phyloP scores from a whole-genome alignment of 92 coral and sea anemone genomes.

The Umimayanthus chanpuru region DNA sequence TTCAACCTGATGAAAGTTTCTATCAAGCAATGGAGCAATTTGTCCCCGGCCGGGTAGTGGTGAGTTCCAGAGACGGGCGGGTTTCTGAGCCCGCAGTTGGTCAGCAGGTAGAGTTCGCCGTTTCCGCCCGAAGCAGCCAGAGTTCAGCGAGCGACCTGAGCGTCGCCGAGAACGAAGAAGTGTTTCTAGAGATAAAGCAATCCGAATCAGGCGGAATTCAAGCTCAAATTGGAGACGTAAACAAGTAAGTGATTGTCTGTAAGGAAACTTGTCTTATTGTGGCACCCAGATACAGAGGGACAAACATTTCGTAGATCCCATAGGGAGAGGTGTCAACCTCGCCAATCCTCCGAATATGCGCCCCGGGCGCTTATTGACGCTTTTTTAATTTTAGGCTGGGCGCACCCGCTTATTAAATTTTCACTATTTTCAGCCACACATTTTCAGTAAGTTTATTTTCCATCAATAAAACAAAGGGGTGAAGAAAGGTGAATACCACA shows the following conservation, averaged over 20 bases:
- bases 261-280: background rate
- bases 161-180: conserved; percentile 29
- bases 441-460: no score
- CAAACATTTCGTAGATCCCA: no score
- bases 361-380: no score
- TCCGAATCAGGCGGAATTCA: conserved; percentile 33
- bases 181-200: conserved; percentile 27
- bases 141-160: conserved; percentile 13
- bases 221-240: conserved; percentile 26
- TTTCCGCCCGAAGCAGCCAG: conserved; percentile 13
- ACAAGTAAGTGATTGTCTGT: conserved; percentile 18
- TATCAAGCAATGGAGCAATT: conserved; percentile 40
- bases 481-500: no score
- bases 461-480: no score
- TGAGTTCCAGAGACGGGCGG: conserved; percentile 10
- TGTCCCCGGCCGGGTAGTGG: conserved; percentile 42
- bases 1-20: conserved; percentile 40
- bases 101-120: conserved; percentile 29
- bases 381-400: no score
- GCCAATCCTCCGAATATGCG: no score
- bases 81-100: conserved; percentile 27
- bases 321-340: no score
- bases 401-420: no score
- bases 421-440: no score
- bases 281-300: no score